A percentile compares a stretch with the other conserved stretches of the same genome.
Conservation (phyloP, 2,888 invertebrate genomes). For the Tridacna gigas region DNA sequence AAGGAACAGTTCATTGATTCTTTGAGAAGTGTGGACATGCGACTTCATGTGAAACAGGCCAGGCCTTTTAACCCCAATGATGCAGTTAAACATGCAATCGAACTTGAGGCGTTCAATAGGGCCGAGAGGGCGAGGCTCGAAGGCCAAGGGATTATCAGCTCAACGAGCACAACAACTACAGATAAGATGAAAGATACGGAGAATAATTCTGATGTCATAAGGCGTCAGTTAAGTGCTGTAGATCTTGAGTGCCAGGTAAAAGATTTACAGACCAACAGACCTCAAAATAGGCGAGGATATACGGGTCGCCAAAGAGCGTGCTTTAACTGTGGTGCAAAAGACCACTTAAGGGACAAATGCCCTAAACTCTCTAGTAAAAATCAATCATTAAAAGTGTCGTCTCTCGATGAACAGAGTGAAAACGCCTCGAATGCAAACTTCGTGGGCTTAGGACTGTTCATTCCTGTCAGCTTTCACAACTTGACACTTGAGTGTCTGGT, state of each 20-base stretch:
- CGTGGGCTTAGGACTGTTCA: not conserved
- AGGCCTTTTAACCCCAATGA: not conserved
- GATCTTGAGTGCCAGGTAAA: not conserved
- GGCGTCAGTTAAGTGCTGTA: not conserved
- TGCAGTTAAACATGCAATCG: not conserved
- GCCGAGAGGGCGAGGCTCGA: not conserved
- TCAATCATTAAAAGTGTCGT: not conserved
- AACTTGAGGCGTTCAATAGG: not conserved
- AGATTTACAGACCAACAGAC: not conserved
- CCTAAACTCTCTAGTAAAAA: not conserved
- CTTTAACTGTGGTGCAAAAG: not conserved
- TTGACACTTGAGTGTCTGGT: not conserved
- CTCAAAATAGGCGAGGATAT: not conserved
- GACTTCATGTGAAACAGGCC: not conserved
- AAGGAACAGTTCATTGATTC: not conserved
- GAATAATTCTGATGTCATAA: too few relatives aligned
- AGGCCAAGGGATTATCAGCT: not conserved
- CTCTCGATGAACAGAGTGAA: not conserved
- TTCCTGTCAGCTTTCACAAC: not conserved
- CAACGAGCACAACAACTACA: too few relatives aligned
- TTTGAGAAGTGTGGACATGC: not conserved
- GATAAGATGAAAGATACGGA: too few relatives aligned
- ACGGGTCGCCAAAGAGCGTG: not conserved
- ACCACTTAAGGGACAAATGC: constrained; percentile 1
- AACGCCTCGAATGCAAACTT: not conserved